phyloP scores from a whole-genome alignment of 2,888 invertebrate genomes.

The Gibbula magus region DNA sequence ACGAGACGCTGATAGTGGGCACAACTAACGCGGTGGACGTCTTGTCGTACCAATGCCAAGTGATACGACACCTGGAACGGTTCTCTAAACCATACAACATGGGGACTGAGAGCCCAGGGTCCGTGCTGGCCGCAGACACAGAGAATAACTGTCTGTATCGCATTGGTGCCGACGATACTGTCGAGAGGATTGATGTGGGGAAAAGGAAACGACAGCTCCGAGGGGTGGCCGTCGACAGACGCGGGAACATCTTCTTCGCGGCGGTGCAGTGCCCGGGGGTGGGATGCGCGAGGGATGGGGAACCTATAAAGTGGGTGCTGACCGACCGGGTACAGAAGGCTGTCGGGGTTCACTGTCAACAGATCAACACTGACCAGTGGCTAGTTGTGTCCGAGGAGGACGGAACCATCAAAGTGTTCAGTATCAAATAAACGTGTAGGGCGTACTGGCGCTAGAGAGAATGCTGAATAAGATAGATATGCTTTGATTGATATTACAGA shows the following conservation, averaged over 20 bases:
- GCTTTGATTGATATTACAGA: too few relatives aligned
- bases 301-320: background rate
- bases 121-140: background rate
- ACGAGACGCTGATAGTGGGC: background rate
- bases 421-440: background rate
- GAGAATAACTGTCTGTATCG: background rate
- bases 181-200: background rate
- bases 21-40: background rate
- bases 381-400: background rate
- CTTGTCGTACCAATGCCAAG: background rate
- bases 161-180: background rate
- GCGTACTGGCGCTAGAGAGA: too few relatives aligned
- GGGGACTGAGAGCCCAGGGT: background rate
- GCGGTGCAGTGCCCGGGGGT: background rate
- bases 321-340: background rate
- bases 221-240: background rate
- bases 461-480: too few relatives aligned
- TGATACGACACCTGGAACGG: background rate
- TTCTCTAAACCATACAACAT: constrained; percentile 1
- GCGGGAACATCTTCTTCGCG: background rate
- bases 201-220: background rate
- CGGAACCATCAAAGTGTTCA: background rate
- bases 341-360: background rate
- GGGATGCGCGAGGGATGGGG: background rate
- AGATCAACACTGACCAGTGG: background rate